Percentiles rank a stretch among this genome's conserved stretches.
phyloP scores from a whole-genome alignment of 2,797 vertebrate species.

The Cyprinodon diabolis region DNA sequence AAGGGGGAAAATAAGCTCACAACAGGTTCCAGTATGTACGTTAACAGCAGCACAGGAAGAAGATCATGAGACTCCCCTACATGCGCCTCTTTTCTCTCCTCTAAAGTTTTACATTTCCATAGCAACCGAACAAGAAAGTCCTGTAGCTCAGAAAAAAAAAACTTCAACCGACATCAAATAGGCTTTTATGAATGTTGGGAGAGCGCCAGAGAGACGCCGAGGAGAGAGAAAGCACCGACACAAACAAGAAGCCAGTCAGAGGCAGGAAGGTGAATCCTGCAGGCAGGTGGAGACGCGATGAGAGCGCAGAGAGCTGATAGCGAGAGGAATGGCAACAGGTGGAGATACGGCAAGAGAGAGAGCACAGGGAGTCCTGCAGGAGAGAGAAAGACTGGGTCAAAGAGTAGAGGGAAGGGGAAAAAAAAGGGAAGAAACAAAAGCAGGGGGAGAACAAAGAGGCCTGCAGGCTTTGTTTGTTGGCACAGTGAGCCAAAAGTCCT shows the following conservation, averaged over 20 bases:
- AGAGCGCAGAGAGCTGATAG: slow-evolving; percentile 65
- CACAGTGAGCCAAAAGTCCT: slow-evolving; percentile 78
- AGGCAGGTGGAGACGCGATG: slow-evolving; percentile 71
- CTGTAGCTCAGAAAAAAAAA: slow-evolving; percentile 18
- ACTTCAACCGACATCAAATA: slow-evolving; percentile 67
- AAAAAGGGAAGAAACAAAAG: slow-evolving; percentile 65
- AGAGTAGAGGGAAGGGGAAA: slow-evolving; percentile 71
- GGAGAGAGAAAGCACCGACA: slow-evolving; percentile 36
- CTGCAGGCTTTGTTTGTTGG: slow-evolving; percentile 81
- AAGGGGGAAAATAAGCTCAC: slow-evolving; percentile 39
- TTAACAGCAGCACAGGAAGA: slow-evolving; percentile 32
- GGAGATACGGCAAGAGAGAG: slow-evolving; percentile 68
- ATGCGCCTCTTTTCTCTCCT: slow-evolving; percentile 8
- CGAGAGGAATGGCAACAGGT: slow-evolving; percentile 69
- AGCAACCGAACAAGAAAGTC: slow-evolving; percentile 60
- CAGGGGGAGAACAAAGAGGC: slow-evolving; percentile 76
- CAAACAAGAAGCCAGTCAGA: slow-evolving; percentile 40
- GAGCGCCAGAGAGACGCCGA: slow-evolving; percentile 58
- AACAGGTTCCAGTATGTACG: slow-evolving; percentile 16
- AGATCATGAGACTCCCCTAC: background rate
- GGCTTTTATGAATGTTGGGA: slow-evolving; percentile 69
- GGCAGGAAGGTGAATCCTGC: slow-evolving; percentile 72
- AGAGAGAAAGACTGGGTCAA: slow-evolving; percentile 66
- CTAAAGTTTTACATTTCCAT: slow-evolving; percentile 75
- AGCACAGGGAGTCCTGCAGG: slow-evolving; percentile 67